Evolutionary conservation across 1,140 invertebrate genomes (phyloP), one percentile per base, ranked within the genome.

Genomic region (Bombus terrestris): DNA sequence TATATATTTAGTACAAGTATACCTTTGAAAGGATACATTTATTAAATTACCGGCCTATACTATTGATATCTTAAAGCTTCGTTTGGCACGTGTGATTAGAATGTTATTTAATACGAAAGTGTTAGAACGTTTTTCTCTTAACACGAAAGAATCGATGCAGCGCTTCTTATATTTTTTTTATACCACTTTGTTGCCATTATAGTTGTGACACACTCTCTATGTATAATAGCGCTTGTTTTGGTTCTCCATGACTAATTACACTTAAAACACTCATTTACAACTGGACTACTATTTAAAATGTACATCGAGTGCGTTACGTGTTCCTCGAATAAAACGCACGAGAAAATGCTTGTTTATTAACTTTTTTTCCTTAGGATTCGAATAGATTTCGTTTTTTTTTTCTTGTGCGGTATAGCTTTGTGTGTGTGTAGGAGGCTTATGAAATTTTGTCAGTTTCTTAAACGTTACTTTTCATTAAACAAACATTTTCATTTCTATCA

Each of bases 61-160:
- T 64, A 71, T 69, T 57, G 82, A 91, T 86, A 81, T 79, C 84
- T 93, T 92, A 94, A 93, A 93, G 93, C 91, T 93, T 93, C 89
- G 88, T 91, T 95, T 95, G 94, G 94, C 94, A 95, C 94, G 90
- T 95, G 93, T 94, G 92, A 94, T 95, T 94, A 94, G 92, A 95
- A 95, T 94, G 92, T 94, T 89, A 93, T 92, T 95, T 92, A 92
- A 91, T 93, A 93, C 90, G 91, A 89, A 93, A 93, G 90, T 91
- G 90, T 93, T 92, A 90, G 90, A 93, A 94, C 93, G 89, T 93
- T 90, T 92, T n/a, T n/a, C 0, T 5, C 92, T 94, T 92, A 91
- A 91, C 92, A 93, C 92, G 91, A 91, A 94, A 94, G 91, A 93
- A 92, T 94, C 91, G 91, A 93, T 94, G 92, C 88, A 92, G 72